phyloP scores from a whole-genome alignment of 2,888 invertebrate species.

The Hesperia comma region DNA sequence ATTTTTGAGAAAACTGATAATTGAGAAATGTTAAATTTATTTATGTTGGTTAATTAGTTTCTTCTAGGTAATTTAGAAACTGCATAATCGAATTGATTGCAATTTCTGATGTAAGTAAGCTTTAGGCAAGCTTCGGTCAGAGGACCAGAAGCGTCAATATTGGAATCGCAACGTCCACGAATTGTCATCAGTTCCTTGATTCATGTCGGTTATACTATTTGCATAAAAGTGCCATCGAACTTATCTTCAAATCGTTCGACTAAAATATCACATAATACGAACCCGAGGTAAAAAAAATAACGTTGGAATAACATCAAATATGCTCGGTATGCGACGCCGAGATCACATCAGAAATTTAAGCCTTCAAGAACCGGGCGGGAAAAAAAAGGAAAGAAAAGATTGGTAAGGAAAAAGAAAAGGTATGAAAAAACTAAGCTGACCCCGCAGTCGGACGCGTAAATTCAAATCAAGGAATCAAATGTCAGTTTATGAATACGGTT shows the following conservation, averaged over 20 bases:
- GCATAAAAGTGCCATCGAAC: constrained; percentile 54
- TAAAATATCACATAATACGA: constrained; percentile 55
- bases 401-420: constrained; percentile 38
- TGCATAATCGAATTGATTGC: too few species aligned
- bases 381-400: constrained; percentile 51
- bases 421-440: constrained; percentile 57
- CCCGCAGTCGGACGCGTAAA: constrained; percentile 75
- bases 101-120: too few species aligned
- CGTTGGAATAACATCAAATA: constrained; percentile 74
- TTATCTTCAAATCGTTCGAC: constrained; percentile 63
- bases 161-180: too few species aligned
- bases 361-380: constrained; percentile 70
- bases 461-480: constrained; percentile 81
- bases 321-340: constrained; percentile 79
- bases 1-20: too few species aligned
- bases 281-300: constrained; percentile 51
- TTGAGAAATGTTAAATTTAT: too few species aligned
- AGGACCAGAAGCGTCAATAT: too few species aligned
- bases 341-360: constrained; percentile 82
- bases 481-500: constrained; percentile 68
- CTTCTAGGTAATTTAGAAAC: too few species aligned
- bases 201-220: too few species aligned
- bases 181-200: too few species aligned
- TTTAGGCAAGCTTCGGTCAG: too few species aligned
- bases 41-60: too few species aligned